Evolutionary conservation across 2,888 invertebrate species (phyloP).

Genomic region (Acronicta alni): DNA sequence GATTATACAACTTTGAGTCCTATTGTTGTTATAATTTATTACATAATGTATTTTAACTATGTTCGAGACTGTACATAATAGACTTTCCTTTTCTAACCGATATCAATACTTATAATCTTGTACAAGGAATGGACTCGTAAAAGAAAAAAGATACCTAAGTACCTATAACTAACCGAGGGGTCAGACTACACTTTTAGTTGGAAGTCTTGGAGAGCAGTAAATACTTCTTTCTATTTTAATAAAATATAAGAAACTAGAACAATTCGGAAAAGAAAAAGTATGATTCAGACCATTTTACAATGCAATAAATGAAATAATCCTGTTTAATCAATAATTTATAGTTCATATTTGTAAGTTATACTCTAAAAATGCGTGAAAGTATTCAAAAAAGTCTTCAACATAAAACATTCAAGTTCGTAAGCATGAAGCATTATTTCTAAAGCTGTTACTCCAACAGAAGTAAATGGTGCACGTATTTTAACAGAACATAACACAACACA

Average conservation of each 20-base stretch:
- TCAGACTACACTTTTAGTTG: conserved; percentile 22
- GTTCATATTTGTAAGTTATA: too few species aligned
- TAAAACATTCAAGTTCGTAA: not conserved
- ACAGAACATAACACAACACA: conserved; percentile 6
- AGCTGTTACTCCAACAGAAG: conserved; percentile 11
- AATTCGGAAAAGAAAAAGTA: too few species aligned
- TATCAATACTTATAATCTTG: conserved; percentile 25
- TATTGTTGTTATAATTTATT: conserved; percentile 10
- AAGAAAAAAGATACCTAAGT: conserved; percentile 31
- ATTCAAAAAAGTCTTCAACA: not conserved
- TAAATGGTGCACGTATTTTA: conserved; percentile 8
- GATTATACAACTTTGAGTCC: not conserved
- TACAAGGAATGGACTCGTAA: conserved; percentile 12
- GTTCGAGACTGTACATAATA: conserved; percentile 2
- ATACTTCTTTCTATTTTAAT: too few species aligned
- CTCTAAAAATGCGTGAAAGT: too few species aligned
- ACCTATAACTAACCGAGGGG: conserved; percentile 34
- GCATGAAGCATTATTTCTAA: not conserved
- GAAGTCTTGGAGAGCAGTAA: too few species aligned
- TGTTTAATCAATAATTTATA: too few species aligned
- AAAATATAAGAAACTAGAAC: too few species aligned
- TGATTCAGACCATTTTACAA: too few species aligned
- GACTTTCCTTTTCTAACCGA: conserved; percentile 12
- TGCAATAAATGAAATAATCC: too few species aligned
- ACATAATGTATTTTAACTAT: not conserved